These are phyloP conservation scores for Zaprionus ornatus DNA, from an alignment of 1,140 invertebrate genomes.

Conservation along the genomic window DNA sequence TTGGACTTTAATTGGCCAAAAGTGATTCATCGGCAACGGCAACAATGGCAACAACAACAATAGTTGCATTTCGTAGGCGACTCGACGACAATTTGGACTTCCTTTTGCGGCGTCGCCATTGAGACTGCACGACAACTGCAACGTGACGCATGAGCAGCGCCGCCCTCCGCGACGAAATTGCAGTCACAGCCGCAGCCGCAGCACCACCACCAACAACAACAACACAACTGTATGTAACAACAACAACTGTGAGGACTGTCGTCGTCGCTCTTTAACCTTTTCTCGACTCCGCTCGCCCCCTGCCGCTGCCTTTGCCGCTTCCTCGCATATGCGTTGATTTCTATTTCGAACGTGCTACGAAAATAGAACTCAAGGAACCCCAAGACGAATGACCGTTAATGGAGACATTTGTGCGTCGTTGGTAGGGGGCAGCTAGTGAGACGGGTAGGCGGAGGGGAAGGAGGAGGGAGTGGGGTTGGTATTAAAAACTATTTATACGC, in stretches of 20 bases:
- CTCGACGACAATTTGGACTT: constrained; percentile 40
- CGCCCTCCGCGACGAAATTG: constrained; percentile 26
- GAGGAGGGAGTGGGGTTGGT: background rate
- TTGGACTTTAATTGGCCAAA: constrained; percentile 45
- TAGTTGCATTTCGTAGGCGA: constrained; percentile 46
- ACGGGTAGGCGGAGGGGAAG: background rate
- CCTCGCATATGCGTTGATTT: constrained; percentile 13
- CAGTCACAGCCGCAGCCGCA: background rate
- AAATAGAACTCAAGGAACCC: constrained; percentile 29
- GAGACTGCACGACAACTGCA: constrained; percentile 51
- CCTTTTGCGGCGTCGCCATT: constrained; percentile 50
- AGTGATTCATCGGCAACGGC: constrained; percentile 27
- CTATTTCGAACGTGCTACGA: constrained; percentile 33
- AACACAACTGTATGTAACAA: constrained; percentile 1
- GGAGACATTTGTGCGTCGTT: constrained; percentile 20
- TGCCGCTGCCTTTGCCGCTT: background rate
- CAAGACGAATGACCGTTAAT: constrained; percentile 37
- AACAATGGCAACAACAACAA: constrained; percentile 7
- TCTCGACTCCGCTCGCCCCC: background rate
- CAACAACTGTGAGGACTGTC: constrained; percentile 6
- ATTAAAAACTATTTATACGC: constrained; percentile 26
- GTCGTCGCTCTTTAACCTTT: constrained; percentile 22
- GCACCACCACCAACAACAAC: constrained; percentile 9
- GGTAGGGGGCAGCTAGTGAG: no score
- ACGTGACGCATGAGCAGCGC: constrained; percentile 43